phyloP scores from a whole-genome alignment of 2,797 vertebrate species.

The Zenarchopterus dispar region DNA sequence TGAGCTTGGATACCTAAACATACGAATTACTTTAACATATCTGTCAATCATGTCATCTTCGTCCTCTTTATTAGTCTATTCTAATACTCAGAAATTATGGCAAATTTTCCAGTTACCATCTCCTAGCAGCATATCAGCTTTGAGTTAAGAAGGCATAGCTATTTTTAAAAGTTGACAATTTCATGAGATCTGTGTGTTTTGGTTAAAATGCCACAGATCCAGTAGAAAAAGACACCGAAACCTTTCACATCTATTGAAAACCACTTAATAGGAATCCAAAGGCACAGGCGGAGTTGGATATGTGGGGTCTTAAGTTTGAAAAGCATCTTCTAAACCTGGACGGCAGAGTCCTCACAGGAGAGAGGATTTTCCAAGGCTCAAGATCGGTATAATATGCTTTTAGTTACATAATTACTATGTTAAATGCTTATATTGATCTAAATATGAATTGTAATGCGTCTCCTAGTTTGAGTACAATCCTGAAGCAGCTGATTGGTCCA shows the following conservation, averaged over 20 bases:
- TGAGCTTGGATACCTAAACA: too few species aligned
- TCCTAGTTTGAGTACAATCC: conserved; percentile 88
- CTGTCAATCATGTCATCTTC: too few species aligned
- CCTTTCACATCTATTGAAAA: background rate
- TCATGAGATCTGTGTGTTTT: too few species aligned
- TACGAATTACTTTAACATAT: too few species aligned
- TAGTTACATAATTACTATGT: background rate
- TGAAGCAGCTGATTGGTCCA: conserved; percentile 89
- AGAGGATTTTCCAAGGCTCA: conserved; percentile 88
- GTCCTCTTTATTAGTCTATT: too few species aligned
- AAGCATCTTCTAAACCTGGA: conserved; percentile 83
- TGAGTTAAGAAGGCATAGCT: too few species aligned
- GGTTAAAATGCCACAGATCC: too few species aligned
- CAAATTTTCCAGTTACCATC: too few species aligned
- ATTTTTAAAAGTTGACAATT: too few species aligned
- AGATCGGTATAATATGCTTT: conserved; percentile 72
- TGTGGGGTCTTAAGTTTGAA: conserved; percentile 93
- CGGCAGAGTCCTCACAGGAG: conserved; percentile 88
- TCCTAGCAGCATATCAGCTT: too few species aligned
- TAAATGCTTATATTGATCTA: background rate
- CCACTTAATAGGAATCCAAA: conserved; percentile 80
- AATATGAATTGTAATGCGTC: conserved; percentile 3
- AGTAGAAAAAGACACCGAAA: too few species aligned
- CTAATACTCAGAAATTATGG: too few species aligned
- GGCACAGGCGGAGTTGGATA: conserved; percentile 86